Conservation (phyloP, 1,140 invertebrate genomes). For the Ceratoteleas bidentatus region DNA sequence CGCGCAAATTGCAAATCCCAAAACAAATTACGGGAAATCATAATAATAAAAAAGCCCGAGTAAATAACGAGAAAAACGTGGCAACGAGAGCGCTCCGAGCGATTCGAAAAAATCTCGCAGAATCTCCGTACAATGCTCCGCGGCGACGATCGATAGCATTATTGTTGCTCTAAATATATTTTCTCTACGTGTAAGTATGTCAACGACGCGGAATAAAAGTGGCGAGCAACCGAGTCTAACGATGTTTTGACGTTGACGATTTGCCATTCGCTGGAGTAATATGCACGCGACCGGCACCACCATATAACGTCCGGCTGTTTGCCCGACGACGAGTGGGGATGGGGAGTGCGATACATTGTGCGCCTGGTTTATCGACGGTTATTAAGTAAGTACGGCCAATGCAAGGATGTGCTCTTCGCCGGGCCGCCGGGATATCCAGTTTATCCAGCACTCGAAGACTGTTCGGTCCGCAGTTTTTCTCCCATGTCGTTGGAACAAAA, state of each 20-base stretch:
- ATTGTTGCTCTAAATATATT: slow-evolving; percentile 49
- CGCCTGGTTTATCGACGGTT: slow-evolving; percentile 40
- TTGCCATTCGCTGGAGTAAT: slow-evolving; percentile 25
- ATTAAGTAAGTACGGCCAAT: slow-evolving; percentile 58
- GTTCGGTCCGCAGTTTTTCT: slow-evolving; percentile 54
- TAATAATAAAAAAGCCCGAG: background rate
- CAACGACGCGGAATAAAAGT: slow-evolving; percentile 46
- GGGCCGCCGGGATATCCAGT: slow-evolving; percentile 36
- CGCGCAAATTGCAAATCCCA: no score
- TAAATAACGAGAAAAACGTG: slow-evolving; percentile 2
- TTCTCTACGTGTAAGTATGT: slow-evolving; percentile 41
- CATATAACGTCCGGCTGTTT: slow-evolving; percentile 54
- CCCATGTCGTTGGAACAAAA: slow-evolving; percentile 48
- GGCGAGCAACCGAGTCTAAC: slow-evolving; percentile 44
- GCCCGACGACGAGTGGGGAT: slow-evolving; percentile 20
- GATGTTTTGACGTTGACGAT: slow-evolving; percentile 49
- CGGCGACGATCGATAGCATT: slow-evolving; percentile 33
- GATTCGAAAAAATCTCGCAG: slow-evolving; percentile 12
- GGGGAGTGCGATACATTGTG: slow-evolving; percentile 28
- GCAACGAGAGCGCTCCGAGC: background rate
- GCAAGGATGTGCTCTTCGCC: slow-evolving; percentile 41
- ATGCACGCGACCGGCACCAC: slow-evolving; percentile 21
- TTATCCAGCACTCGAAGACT: slow-evolving; percentile 63
- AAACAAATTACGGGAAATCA: background rate
- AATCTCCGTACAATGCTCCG: background rate